Base-by-base conservation (phyloP, 2,797 vertebrate genomes). In the Pachyuromys duprasi region DNA sequence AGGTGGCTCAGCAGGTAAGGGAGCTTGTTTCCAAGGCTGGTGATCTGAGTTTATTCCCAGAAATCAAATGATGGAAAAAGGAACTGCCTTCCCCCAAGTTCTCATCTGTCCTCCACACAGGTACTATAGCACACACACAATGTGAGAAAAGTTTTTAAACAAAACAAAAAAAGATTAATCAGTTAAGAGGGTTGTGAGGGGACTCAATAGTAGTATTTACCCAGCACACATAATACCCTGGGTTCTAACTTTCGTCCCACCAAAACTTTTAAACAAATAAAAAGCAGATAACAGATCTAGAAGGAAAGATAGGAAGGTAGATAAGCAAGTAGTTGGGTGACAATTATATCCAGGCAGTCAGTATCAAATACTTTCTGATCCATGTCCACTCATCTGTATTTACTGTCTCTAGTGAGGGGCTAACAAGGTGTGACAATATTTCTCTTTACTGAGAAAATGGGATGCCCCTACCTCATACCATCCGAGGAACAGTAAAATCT, bases 321-420 rank as follows among this genome's bases (percentile, higher is more conserved):
- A 42, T 42, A 33, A 39, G n/a, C 42, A 87, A 33, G n/a, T 6
- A 88, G 45, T 39, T 36, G 36, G 69, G 15, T 15, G 13, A 74
- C 55, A 88, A 53, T 28, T 39, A 39, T 57, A 49, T 14, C 24
- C n/a, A n/a, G 3, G 39, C 20, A 26, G 8, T 31, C 49, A 49
- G 14, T 11, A 53, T 26, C 36, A 90, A 57, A 17, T 26, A 36
- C 17, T 8, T 26, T 26, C 5, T 22, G 57, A 39, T 42, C 39
- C 1, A 14, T 1, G 33, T 79, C 45, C 18, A 42, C 13, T 28
- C 26, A 18, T 81, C 33, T 3, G 42, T 53, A 57, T 18, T 1
- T 60, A n/a, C 24, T 2, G 26, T 12, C n/a, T 6, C 11, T 0
- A 20, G 17, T 2, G 20, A 0, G 15, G 0, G 42, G 26, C 18